A percentile compares a stretch with the other conserved stretches of the same genome.
phyloP scores from a whole-genome alignment of 1,140 invertebrate genomes.

The Magallana angulata region DNA sequence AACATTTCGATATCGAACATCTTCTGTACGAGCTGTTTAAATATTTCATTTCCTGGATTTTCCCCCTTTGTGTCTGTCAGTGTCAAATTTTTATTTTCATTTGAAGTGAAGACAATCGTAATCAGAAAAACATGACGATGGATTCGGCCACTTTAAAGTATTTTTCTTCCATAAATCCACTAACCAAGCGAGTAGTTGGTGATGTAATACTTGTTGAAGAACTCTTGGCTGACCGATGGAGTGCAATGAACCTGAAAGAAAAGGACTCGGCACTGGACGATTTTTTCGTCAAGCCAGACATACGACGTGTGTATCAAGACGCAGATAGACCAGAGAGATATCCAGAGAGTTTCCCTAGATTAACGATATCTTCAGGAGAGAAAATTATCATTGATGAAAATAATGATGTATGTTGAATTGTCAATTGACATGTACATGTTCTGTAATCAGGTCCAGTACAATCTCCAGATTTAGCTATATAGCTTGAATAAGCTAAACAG shows the following conservation, averaged over 20 bases:
- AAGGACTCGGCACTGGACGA: slow-evolving; percentile 44
- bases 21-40: not conserved
- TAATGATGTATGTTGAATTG: slow-evolving; percentile 48
- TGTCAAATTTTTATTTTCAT: not conserved
- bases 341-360: slow-evolving; percentile 42
- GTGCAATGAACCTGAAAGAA: slow-evolving; percentile 33
- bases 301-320: slow-evolving; percentile 41
- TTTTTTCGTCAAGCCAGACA: slow-evolving; percentile 50
- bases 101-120: too few species aligned
- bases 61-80: slow-evolving; percentile 10
- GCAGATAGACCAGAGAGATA: slow-evolving; percentile 2
- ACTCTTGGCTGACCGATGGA: slow-evolving; percentile 42
- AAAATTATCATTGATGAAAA: slow-evolving; percentile 53
- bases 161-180: slow-evolving; percentile 32
- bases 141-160: slow-evolving; percentile 4
- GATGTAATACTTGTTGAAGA: slow-evolving; percentile 23
- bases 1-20: not conserved
- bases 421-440: too few species aligned
- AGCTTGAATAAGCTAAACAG: too few species aligned
- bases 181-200: slow-evolving; percentile 33
- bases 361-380: slow-evolving; percentile 49
- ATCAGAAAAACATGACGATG: not conserved
- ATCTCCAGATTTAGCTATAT: too few species aligned
- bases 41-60: slow-evolving; percentile 6
- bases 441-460: too few species aligned